These are phyloP conservation scores for Salticus scenicus DNA, from an alignment of 2,888 invertebrate genomes.

Conservation along the genomic window DNA sequence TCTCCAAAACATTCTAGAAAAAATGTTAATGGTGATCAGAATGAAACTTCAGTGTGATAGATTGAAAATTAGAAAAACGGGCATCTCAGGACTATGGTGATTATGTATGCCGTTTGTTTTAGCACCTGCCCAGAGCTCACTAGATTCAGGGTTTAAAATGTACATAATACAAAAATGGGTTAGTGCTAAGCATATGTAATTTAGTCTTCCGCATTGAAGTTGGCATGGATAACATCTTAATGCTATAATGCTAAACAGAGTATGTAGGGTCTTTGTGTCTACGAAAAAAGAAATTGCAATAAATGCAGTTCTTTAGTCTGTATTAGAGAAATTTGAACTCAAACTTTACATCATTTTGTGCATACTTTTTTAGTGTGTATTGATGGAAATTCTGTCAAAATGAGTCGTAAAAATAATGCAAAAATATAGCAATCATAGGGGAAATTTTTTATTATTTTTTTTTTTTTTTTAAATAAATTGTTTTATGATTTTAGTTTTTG, in stretches of 20 bases:
- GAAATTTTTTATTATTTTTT: not conserved
- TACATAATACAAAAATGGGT: constrained; percentile 39
- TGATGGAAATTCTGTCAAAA: not conserved
- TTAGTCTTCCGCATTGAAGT: constrained; percentile 62
- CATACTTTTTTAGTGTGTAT: not conserved
- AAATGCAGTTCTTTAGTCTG: not conserved
- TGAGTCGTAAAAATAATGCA: not conserved
- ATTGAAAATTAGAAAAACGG: not conserved
- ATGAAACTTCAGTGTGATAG: constrained; percentile 71
- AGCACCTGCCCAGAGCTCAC: constrained; percentile 62
- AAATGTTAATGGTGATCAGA: constrained; percentile 60
- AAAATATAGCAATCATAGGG: not conserved
- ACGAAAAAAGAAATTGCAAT: not conserved
- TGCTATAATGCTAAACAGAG: not conserved
- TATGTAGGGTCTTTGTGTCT: not conserved
- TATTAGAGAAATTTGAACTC: not conserved
- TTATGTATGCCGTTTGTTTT: constrained; percentile 34
- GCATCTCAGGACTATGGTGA: constrained; percentile 29
- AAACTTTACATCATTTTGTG: not conserved
- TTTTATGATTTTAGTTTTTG: not conserved
- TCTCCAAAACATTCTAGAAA: constrained; percentile 56
- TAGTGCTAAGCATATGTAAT: constrained; percentile 52
- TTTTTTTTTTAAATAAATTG: not conserved
- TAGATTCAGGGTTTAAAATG: constrained; percentile 25
- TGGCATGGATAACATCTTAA: not conserved